Evolutionary conservation across 2,113 vertebrate genomes (phyloP).

Genomic region (Clarias magur): DNA sequence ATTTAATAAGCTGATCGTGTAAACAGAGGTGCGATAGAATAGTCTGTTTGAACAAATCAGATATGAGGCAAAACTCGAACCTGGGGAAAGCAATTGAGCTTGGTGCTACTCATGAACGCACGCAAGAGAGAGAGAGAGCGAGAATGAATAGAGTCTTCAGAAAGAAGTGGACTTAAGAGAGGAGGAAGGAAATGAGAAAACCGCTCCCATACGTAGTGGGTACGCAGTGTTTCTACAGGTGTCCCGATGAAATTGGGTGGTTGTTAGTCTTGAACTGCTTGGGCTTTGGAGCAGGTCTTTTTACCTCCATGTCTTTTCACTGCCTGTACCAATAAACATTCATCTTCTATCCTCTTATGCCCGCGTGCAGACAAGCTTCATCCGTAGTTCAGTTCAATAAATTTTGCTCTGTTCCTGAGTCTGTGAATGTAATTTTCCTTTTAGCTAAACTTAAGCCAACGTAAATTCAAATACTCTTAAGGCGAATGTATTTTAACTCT

Average conservation of each 20-base stretch:
- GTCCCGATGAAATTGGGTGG: conserved; percentile 56
- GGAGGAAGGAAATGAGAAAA: conserved; percentile 55
- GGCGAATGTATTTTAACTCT: neutral
- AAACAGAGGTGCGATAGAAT: neutral
- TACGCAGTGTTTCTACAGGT: conserved; percentile 73
- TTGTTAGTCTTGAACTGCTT: conserved; percentile 25
- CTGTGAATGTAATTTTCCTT: neutral
- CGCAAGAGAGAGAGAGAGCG: neutral
- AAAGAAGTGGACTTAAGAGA: conserved; percentile 54
- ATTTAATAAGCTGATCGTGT: conserved; percentile 1
- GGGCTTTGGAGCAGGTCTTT: conserved; percentile 34
- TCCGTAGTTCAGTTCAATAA: neutral
- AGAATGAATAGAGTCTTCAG: conserved; percentile 48
- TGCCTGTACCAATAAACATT: conserved; percentile 12
- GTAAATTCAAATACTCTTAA: neutral
- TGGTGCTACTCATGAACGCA: conserved; percentile 7
- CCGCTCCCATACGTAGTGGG: conserved; percentile 63
- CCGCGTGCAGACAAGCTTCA: neutral
- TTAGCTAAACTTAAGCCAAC: neutral
- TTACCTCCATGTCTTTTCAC: conserved; percentile 46
- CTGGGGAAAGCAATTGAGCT: conserved; percentile 22
- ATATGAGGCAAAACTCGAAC: conserved; percentile 27
- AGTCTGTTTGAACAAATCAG: conserved; percentile 13
- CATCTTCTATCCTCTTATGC: neutral
- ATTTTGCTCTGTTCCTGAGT: neutral